Conservation (phyloP, 1,140 invertebrate species). For the Aphelinus atriplicis region DNA sequence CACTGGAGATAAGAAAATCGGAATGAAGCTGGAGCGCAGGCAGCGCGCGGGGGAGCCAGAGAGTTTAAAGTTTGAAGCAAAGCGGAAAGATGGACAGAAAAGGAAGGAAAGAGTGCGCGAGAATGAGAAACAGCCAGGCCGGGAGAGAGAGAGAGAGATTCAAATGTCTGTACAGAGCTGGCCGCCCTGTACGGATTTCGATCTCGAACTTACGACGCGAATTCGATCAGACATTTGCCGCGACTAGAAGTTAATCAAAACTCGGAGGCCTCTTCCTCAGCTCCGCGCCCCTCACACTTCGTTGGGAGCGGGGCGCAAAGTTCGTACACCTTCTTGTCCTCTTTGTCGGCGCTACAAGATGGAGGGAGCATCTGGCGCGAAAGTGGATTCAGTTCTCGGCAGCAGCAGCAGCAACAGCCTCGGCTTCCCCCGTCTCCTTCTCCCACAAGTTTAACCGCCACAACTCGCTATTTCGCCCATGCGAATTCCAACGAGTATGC, state of each 20-base stretch:
- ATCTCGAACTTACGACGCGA: constrained; percentile 44
- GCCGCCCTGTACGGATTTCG: background rate
- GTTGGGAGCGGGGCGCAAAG: constrained; percentile 40
- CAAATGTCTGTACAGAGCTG: background rate
- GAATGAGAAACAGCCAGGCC: background rate
- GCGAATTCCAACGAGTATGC: background rate
- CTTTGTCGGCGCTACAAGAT: constrained; percentile 38
- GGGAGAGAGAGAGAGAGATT: background rate
- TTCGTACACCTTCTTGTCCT: constrained; percentile 48
- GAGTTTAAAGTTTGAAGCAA: constrained; percentile 12
- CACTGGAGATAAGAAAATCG: constrained; percentile 2
- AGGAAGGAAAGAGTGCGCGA: background rate
- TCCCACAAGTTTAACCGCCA: background rate
- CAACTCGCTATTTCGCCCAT: background rate
- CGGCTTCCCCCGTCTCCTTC: no score
- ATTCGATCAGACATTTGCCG: constrained; percentile 51
- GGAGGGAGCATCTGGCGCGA: constrained; percentile 47
- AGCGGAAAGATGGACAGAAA: background rate
- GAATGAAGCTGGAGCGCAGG: background rate
- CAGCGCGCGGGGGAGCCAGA: background rate
- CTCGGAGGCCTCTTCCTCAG: constrained; percentile 39
- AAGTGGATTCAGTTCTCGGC: constrained; percentile 43
- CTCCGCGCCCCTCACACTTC: constrained; percentile 14
- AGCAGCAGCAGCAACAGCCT: no score
- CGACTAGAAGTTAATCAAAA: constrained; percentile 60